These are phyloP conservation scores for Lepus townsendii DNA, from an alignment of 2,797 vertebrate genomes.

Conservation along the genomic window DNA sequence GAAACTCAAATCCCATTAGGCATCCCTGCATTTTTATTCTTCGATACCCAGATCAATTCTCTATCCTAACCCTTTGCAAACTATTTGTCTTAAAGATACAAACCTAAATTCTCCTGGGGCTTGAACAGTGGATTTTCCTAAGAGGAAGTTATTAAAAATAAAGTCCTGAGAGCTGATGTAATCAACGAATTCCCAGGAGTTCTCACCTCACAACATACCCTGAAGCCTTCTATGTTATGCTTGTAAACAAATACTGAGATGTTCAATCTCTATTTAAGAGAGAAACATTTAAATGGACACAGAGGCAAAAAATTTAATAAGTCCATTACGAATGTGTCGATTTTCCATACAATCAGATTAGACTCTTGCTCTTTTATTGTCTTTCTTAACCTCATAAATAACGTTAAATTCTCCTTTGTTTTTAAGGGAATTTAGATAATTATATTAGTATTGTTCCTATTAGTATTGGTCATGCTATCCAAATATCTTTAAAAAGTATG, in stretches of 20 bases:
- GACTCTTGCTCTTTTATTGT: background rate
- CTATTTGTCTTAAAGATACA: slow-evolving; percentile 5
- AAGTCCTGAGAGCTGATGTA: background rate
- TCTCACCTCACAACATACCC: background rate
- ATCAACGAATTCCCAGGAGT: slow-evolving; percentile 56
- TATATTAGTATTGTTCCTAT: background rate
- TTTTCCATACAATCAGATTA: background rate
- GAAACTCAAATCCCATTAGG: background rate
- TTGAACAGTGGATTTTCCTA: slow-evolving; percentile 34
- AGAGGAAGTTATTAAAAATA: slow-evolving; percentile 51
- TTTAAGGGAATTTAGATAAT: background rate
- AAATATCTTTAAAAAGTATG: too few relatives aligned
- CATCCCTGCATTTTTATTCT: slow-evolving; percentile 1
- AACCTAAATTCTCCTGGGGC: slow-evolving; percentile 52
- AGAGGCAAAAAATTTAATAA: background rate
- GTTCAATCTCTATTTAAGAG: slow-evolving; percentile 37
- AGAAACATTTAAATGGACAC: background rate
- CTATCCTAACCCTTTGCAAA: slow-evolving; percentile 12
- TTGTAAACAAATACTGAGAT: background rate
- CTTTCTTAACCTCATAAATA: background rate
- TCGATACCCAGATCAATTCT: background rate
- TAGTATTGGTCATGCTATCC: too few relatives aligned
- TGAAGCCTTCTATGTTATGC: background rate
- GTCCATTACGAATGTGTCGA: background rate
- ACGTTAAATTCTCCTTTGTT: background rate